Evolutionary conservation across 2,888 invertebrate species (phyloP), one percentile per base, ranked within the genome.

Genomic region (Hipparchia sbordonii): DNA sequence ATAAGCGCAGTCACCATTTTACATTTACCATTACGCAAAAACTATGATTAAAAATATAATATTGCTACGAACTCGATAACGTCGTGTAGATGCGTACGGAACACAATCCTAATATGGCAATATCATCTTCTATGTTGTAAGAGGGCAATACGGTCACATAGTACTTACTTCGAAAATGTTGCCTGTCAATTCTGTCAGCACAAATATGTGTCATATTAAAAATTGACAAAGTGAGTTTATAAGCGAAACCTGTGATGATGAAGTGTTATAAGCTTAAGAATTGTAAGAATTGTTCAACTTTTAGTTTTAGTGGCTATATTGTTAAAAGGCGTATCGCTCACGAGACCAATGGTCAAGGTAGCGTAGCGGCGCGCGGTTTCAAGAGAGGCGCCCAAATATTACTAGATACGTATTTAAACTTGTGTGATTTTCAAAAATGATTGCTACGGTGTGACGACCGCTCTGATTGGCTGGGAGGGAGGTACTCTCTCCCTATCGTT

Each of bases 161-260:
- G 39, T 39, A 39, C 3, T 2, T 39, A 39, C 7, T 57, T 13
- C 57, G 9, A 8, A 12, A 52, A 8, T 8, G 48, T 48, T 6
- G 48, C 52, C 12, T 56, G 8, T 23, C 57, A 8, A 0, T 57
- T 57, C 57, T 57, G 23, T 9, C 57, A 2, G 6, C 13, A 7
- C 13, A 23, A 13, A 57, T 39, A 4, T 56, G 57, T 3, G 23
- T 2, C 7, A 57, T 13, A 13, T 13, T 23, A 7, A 57, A 13
- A 56, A 57, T 13, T 13, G 3, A 1, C 7, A 23, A 13, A 57
- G 57, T 57, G 23, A 57, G 23, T 57, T 23, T 23, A 2, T 2
- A 57, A 57, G 57, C 57, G 57, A 23, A 57, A 13, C 57, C 57
- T 57, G 57, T 57, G 57, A 57, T 57, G 52, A 5, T 52, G 23